Evolutionary conservation across 2,113 vertebrate genomes (phyloP).

Genomic region (human (Homo sapiens)): DNA sequence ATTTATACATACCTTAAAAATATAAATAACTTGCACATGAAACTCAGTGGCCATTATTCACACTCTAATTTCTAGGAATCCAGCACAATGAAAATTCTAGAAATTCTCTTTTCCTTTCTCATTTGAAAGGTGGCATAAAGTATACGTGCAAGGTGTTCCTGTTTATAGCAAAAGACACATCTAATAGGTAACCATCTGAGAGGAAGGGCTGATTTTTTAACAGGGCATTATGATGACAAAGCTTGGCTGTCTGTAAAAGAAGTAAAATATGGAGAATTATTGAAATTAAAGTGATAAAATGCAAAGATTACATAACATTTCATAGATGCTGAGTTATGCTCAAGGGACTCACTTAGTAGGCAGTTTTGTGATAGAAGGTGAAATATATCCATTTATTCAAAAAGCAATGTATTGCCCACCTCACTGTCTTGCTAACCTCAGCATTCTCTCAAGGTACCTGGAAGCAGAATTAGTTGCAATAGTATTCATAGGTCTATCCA

Average conservation of each 20-base stretch:
- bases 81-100: neutral
- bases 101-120: neutral
- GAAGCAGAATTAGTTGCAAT: constrained; percentile 29
- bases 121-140: neutral
- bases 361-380: constrained; percentile 27
- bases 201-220: neutral
- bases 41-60: neutral
- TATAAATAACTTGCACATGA: neutral
- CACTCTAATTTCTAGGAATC: neutral
- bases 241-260: constrained; percentile 21
- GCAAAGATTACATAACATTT: constrained; percentile 57
- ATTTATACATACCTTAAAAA: neutral
- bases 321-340: neutral
- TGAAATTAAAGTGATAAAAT: constrained; percentile 52
- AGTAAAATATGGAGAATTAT: constrained; percentile 46
- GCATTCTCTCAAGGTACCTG: constrained; percentile 48
- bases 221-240: constrained; percentile 16
- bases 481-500: neutral
- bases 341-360: constrained; percentile 55
- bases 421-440: constrained; percentile 42
- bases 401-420: constrained; percentile 49
- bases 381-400: constrained; percentile 39
- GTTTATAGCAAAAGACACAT: neutral
- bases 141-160: neutral
- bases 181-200: neutral